These are phyloP conservation scores for Leptinotarsa texana DNA, from an alignment of 1,140 invertebrate genomes.

Conservation along the genomic window DNA sequence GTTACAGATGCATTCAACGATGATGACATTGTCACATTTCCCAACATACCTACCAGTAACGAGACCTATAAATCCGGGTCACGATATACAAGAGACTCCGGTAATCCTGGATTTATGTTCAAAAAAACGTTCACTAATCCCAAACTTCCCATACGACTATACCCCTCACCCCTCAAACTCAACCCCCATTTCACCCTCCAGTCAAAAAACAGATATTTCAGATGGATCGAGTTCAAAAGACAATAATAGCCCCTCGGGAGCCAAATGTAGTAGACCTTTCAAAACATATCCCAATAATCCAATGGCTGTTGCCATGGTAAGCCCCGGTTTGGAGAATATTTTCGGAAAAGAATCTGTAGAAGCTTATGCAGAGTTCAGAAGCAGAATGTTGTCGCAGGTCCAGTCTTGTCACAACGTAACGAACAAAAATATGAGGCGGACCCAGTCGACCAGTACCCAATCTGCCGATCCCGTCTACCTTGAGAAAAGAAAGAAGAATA, in stretches of 20 bases:
- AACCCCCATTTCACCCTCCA: not conserved
- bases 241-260: not conserved
- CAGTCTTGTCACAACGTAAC: constrained; percentile 62
- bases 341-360: constrained; percentile 59
- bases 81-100: not conserved
- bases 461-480: constrained; percentile 76
- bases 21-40: not conserved
- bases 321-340: not conserved
- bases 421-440: constrained; percentile 70
- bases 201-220: constrained; percentile 13
- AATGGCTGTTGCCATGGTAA: too few species aligned
- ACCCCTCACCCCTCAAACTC: not conserved
- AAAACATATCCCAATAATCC: constrained; percentile 22
- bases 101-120: constrained; percentile 18
- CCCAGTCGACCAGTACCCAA: constrained; percentile 38
- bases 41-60: not conserved
- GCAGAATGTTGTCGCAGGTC: constrained; percentile 68
- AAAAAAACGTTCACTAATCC: not conserved
- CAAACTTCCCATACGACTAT: constrained; percentile 14
- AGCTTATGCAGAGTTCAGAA: constrained; percentile 69
- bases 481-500: constrained; percentile 89
- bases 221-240: constrained; percentile 15
- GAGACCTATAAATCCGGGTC: not conserved
- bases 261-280: constrained; percentile 17
- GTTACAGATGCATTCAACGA: constrained; percentile 2